Evolutionary conservation across 2,888 invertebrate species (phyloP).

Genomic region (Vanessa cardui): DNA sequence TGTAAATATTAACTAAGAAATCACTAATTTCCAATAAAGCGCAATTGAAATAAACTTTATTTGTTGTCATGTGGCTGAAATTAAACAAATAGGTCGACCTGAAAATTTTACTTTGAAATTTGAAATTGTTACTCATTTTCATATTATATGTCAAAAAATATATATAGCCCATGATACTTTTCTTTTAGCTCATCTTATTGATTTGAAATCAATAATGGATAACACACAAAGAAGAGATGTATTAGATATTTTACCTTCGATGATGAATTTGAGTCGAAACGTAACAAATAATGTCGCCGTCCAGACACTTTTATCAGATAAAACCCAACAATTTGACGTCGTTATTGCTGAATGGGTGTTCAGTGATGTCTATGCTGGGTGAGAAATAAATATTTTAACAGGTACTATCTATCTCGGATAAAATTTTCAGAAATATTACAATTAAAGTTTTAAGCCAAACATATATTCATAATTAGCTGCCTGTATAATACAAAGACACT

Average conservation of each 20-base stretch:
- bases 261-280: constrained; percentile 11
- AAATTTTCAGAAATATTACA: no score
- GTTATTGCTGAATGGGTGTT: constrained; percentile 54
- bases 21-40: no score
- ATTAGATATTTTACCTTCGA: background rate
- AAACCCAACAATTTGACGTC: constrained; percentile 51
- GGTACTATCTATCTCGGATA: no score
- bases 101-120: no score
- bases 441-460: no score
- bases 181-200: constrained; percentile 17
- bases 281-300: constrained; percentile 32
- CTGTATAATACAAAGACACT: background rate
- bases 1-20: no score
- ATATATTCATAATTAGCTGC: no score
- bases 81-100: no score
- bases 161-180: background rate
- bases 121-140: no score
- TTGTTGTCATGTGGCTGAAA: no score
- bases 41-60: no score
- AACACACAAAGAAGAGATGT: background rate
- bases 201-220: constrained; percentile 22
- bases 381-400: constrained; percentile 36
- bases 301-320: constrained; percentile 48
- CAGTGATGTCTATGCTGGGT: constrained; percentile 54
- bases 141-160: no score